Conservation (phyloP, 2,113 vertebrate species). For the Solea solea region DNA sequence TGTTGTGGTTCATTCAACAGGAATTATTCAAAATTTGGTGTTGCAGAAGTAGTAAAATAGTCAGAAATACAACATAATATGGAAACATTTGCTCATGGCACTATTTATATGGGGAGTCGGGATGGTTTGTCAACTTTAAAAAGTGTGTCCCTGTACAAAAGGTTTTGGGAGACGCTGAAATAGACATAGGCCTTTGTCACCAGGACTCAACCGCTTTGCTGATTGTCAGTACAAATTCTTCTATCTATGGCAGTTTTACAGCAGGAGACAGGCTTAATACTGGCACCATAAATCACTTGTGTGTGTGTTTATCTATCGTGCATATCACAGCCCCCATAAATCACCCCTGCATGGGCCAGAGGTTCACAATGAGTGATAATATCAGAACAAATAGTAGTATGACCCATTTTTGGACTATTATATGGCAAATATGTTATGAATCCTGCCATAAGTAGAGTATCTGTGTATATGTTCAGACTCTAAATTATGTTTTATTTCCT, state of each 20-base stretch:
- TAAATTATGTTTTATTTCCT: background rate
- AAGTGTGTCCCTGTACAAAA: too few species aligned
- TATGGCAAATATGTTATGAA: background rate
- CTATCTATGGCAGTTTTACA: background rate
- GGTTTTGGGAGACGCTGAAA: too few species aligned
- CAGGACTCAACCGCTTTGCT: background rate
- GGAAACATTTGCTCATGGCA: too few species aligned
- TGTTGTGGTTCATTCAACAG: too few species aligned
- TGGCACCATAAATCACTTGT: conserved; percentile 40
- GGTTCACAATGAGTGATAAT: conserved; percentile 16
- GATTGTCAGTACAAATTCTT: background rate
- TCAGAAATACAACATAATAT: too few species aligned
- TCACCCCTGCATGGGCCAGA: conserved; percentile 10
- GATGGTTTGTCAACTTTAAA: too few species aligned
- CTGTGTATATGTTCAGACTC: background rate
- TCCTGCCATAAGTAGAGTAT: background rate
- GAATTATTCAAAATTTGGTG: too few species aligned
- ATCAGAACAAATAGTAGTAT: background rate
- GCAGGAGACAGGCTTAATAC: conserved; percentile 13
- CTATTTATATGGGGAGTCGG: too few species aligned
- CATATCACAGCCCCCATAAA: conserved; percentile 46
- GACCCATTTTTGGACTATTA: background rate
- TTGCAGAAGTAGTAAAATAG: too few species aligned
- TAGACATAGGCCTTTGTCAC: too few species aligned
- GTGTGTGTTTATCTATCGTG: conserved; percentile 30